A percentile compares a stretch with the other conserved stretches of the same genome.
Evolutionary conservation across 1,140 invertebrate species (phyloP).

Genomic region (Charaxes varanes): DNA sequence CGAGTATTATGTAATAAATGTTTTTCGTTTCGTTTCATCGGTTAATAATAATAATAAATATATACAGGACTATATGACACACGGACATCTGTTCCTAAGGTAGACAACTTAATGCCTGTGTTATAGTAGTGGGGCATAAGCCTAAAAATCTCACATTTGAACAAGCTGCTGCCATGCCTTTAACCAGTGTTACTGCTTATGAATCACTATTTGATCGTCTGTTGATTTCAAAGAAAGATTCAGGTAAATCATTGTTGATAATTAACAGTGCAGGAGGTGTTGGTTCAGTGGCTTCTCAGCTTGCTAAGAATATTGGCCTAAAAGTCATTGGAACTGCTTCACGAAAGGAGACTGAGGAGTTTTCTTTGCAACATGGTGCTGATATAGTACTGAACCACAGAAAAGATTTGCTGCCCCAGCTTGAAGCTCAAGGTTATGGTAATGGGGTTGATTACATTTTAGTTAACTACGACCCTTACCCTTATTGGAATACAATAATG

Average conservation of each 20-base stretch:
- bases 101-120: too few species aligned
- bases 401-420: constrained; percentile 44
- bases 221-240: constrained; percentile 44
- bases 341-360: constrained; percentile 39
- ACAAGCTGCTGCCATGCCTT: constrained; percentile 57
- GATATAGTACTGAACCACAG: constrained; percentile 49
- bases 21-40: too few species aligned
- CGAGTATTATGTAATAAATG: too few species aligned
- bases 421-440: constrained; percentile 34
- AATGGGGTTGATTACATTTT: constrained; percentile 54
- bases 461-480: constrained; percentile 56
- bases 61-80: too few species aligned
- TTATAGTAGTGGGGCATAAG: constrained; percentile 46
- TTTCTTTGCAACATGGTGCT: constrained; percentile 38
- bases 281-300: constrained; percentile 52
- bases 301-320: constrained; percentile 45
- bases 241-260: constrained; percentile 49
- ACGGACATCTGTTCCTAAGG: too few species aligned
- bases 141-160: constrained; percentile 58
- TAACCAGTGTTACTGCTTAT: constrained; percentile 49
- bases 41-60: too few species aligned
- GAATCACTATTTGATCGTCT: constrained; percentile 49
- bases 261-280: constrained; percentile 62
- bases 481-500: constrained; percentile 58
- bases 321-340: constrained; percentile 61